Base-by-base conservation (phyloP, 2,113 vertebrate genomes). In the Calcarius ornatus region DNA sequence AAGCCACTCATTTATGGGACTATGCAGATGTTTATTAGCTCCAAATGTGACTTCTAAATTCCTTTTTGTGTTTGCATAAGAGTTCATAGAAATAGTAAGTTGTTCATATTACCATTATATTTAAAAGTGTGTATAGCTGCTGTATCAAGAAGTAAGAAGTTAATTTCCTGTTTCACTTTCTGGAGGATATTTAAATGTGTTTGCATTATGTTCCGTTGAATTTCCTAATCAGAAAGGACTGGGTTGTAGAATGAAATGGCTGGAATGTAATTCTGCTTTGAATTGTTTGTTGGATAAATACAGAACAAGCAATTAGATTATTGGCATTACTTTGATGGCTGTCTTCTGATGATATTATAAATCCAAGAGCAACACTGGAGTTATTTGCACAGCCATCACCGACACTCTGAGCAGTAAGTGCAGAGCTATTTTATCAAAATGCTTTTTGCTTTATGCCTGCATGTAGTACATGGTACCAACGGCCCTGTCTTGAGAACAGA, bases 151-250 rank as follows among this genome's bases (percentile, higher is more conserved):
- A 90, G 42, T 92, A 92, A 86, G 64, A 97, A 96, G 85, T 93
- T 97, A 93, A 98, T 97, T 98, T 98, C 96, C 96, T 97, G 91
- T 96, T 97, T 75, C 73, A 76, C 65, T 97, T 96, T 93, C 81
- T 92, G 77, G 63, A 83, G 56, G 66, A 75, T 87, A 91, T 97
- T 97, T 97, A 86, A 93, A 73, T 73, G 43, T 63, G 24, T 91
- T 95, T 77, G 90, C 87, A 89, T 96, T 96, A 92, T 86, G 87
- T 95, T 90, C 78, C 73, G 56, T 37, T 94, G 92, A 47, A 94
- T 95, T 97, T 97, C 94, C 88, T 96, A 96, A 93, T 70, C 81
- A 94, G 87, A 88, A 97, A 95, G 70, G 91, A 94, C 38, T n/a
- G 83, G 33, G 35, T 37, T 94, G 93, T 70, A 83, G 60, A 86